phyloP scores from a whole-genome alignment of 2,797 vertebrate species.

The Neosilurus mollespiculum region DNA sequence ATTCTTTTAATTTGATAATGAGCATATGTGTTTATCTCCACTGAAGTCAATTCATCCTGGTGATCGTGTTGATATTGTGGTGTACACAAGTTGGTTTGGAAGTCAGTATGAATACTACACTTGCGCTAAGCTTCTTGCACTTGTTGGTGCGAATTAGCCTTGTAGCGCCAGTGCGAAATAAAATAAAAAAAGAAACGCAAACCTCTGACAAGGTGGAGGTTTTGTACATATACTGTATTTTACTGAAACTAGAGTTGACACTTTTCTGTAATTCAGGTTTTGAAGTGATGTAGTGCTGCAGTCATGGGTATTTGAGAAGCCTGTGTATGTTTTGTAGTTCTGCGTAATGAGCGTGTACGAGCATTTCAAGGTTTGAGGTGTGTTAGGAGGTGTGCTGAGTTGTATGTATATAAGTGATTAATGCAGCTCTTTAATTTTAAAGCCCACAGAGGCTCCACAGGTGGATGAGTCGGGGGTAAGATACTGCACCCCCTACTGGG shows the following conservation, averaged over 20 bases:
- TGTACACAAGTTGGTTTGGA: background rate
- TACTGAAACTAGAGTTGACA: no score
- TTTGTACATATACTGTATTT: no score
- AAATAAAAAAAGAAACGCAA: no score
- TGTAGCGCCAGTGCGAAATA: background rate
- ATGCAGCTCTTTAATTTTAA: constrained; percentile 95
- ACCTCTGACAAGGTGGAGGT: background rate
- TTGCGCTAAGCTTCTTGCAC: background rate
- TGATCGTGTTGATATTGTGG: background rate
- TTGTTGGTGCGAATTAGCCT: background rate
- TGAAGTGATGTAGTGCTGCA: constrained; percentile 11
- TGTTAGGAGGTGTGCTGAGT: constrained; percentile 9
- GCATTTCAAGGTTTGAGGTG: constrained; percentile 37
- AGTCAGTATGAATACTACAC: background rate
- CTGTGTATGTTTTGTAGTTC: constrained; percentile 17
- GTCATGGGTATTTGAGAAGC: constrained; percentile 13
- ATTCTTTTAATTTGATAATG: background rate
- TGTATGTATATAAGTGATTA: constrained; percentile 70
- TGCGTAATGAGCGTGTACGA: constrained; percentile 7
- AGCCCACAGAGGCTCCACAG: constrained; percentile 99
- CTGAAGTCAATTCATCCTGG: background rate
- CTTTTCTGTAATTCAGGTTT: background rate
- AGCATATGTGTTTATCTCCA: background rate
- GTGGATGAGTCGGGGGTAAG: constrained; percentile 98
- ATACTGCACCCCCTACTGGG: constrained; percentile 71